Conservation (phyloP, 2,888 invertebrate species). For the Stegana nigrithorax region DNA sequence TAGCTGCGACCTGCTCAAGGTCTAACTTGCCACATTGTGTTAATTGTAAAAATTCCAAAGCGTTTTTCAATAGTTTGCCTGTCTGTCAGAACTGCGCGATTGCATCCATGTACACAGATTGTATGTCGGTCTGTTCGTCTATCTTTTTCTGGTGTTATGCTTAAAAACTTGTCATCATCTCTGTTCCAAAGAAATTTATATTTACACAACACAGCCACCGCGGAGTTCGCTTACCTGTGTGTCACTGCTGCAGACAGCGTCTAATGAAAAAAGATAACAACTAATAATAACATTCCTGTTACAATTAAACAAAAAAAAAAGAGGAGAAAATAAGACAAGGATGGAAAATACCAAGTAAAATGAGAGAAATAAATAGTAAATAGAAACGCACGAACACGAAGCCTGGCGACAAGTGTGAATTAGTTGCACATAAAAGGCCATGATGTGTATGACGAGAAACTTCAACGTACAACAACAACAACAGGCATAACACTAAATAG, state of each 20-base stretch:
- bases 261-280: constrained; percentile 15
- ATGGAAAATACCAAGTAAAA: constrained; percentile 19
- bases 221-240: constrained; percentile 39
- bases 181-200: constrained; percentile 53
- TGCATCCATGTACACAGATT: no score
- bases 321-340: background rate
- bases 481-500: background rate
- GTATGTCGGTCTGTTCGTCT: no score
- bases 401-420: constrained; percentile 50
- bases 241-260: background rate
- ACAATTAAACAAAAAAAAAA: constrained; percentile 9
- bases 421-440: constrained; percentile 38
- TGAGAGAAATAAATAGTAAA: constrained; percentile 15
- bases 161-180: constrained; percentile 57
- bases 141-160: constrained; percentile 44
- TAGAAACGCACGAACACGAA: constrained; percentile 19
- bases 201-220: constrained; percentile 40
- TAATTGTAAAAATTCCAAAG: constrained; percentile 55
- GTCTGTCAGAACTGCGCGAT: background rate
- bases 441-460: background rate
- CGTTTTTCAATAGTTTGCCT: constrained; percentile 48
- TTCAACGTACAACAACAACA: no score
- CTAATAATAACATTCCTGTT: constrained; percentile 14
- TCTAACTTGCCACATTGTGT: constrained; percentile 20
- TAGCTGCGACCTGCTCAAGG: background rate